These are phyloP conservation scores for Steinernema feltiae DNA, from an alignment of 1,140 invertebrate species.

Conservation along the genomic window DNA sequence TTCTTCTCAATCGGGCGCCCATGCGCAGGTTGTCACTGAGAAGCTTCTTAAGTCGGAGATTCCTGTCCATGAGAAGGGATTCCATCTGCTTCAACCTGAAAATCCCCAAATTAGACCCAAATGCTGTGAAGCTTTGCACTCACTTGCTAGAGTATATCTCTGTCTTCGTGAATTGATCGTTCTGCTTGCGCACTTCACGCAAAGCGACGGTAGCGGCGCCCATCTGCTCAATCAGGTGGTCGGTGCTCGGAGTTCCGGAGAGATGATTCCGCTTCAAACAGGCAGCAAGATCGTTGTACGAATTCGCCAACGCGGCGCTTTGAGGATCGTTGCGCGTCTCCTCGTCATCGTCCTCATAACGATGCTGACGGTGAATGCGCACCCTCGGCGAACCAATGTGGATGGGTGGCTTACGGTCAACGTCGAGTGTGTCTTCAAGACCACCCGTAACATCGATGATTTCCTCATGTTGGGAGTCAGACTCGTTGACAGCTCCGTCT, in stretches of 20 bases:
- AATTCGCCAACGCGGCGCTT: not conserved
- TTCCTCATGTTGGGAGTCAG: not conserved
- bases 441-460: conserved; percentile 5
- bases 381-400: not conserved
- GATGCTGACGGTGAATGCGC: not conserved
- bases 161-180: not conserved
- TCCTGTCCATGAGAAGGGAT: not conserved
- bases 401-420: not conserved
- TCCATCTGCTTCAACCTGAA: conserved; percentile 11
- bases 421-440: not conserved
- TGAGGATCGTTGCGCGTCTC: not conserved
- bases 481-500: not conserved
- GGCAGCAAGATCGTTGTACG: not conserved
- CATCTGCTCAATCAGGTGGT: not conserved
- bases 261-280: not conserved
- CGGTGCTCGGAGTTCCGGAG: conserved; percentile 3
- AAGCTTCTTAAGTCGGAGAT: not conserved
- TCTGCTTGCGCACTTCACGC: not conserved
- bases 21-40: conserved; percentile 3
- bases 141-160: conserved; percentile 1
- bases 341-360: not conserved
- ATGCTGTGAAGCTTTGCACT: not conserved
- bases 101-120: not conserved
- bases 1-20: not conserved
- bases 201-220: not conserved